Evolutionary conservation across 2,888 invertebrate species (phyloP).

Genomic region (Drosophila hawaiiensis): DNA sequence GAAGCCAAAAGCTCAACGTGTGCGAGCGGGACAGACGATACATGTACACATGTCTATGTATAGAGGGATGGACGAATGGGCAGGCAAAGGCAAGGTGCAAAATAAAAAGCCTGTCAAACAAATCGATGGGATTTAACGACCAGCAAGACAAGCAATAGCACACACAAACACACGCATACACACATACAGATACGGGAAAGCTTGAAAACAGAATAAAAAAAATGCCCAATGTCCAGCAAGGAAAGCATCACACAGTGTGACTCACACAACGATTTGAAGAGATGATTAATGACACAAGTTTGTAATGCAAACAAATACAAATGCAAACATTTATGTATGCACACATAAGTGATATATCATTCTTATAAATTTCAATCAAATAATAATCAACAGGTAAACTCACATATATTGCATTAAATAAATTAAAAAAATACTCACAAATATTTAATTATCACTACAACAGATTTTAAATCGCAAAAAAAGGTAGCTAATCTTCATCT

Average conservation of each 20-base stretch:
- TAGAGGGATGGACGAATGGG: slow-evolving; percentile 1
- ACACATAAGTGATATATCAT: background rate
- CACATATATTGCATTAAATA: background rate
- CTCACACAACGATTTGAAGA: slow-evolving; percentile 23
- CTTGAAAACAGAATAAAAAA: slow-evolving; percentile 11
- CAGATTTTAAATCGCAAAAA: background rate
- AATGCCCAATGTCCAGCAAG: slow-evolving; percentile 25
- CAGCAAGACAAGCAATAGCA: slow-evolving; percentile 19
- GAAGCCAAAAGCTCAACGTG: slow-evolving; percentile 36
- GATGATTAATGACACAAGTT: slow-evolving; percentile 2
- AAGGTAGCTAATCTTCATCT: background rate
- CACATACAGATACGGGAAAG: slow-evolving; percentile 15
- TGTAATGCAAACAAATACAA: background rate
- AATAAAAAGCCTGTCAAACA: slow-evolving; percentile 71
- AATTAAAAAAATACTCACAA: background rate
- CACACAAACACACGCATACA: background rate
- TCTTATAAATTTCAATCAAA: background rate
- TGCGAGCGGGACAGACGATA: slow-evolving; percentile 3
- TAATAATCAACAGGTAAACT: background rate
- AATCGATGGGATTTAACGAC: slow-evolving; percentile 68
- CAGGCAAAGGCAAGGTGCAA: slow-evolving; percentile 35
- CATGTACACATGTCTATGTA: background rate
- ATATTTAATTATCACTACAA: background rate
- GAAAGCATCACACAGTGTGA: slow-evolving; percentile 30
- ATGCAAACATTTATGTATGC: background rate